These are phyloP conservation scores for Neomicropteryx cornuta DNA, from an alignment of 1,140 invertebrate genomes.

Conservation along the genomic window DNA sequence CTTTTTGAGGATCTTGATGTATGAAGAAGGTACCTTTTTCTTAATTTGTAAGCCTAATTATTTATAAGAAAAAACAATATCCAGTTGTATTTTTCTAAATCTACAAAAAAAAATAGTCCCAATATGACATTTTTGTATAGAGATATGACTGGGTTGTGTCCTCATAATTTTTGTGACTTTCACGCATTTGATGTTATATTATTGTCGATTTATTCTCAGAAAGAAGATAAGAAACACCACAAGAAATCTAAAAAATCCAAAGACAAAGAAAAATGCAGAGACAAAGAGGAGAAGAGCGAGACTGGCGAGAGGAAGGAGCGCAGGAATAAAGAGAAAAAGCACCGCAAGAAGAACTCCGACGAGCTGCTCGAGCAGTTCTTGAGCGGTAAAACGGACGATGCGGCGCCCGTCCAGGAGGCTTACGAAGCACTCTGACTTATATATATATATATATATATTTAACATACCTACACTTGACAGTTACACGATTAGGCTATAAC, in stretches of 20 bases:
- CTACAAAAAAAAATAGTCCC: background rate
- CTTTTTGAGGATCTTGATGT: too few species aligned
- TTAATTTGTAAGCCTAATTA: too few species aligned
- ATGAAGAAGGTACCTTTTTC: too few species aligned
- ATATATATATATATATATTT: too few species aligned
- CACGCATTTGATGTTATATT: background rate
- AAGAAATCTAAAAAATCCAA: constrained; percentile 38
- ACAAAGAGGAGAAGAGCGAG: constrained; percentile 8
- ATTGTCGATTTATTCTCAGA: constrained; percentile 6
- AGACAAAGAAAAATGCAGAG: constrained; percentile 28
- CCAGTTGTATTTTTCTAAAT: constrained; percentile 1
- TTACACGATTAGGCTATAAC: too few species aligned
- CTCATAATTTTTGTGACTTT: background rate
- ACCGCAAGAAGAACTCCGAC: constrained; percentile 26
- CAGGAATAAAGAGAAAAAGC: constrained; percentile 32
- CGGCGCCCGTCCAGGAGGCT: constrained; percentile 19
- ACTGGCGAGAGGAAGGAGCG: constrained; percentile 27
- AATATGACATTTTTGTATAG: constrained; percentile 3
- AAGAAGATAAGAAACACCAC: constrained; percentile 29
- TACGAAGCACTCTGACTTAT: too few species aligned
- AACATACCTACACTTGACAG: too few species aligned
- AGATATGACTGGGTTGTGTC: constrained; percentile 7
- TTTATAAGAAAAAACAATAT: background rate
- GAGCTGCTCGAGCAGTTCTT: constrained; percentile 13
- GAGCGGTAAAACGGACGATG: constrained; percentile 1